These are phyloP conservation scores for Gorsachius goisagi DNA, from an alignment of 2,113 vertebrate species.

Conservation along the genomic window DNA sequence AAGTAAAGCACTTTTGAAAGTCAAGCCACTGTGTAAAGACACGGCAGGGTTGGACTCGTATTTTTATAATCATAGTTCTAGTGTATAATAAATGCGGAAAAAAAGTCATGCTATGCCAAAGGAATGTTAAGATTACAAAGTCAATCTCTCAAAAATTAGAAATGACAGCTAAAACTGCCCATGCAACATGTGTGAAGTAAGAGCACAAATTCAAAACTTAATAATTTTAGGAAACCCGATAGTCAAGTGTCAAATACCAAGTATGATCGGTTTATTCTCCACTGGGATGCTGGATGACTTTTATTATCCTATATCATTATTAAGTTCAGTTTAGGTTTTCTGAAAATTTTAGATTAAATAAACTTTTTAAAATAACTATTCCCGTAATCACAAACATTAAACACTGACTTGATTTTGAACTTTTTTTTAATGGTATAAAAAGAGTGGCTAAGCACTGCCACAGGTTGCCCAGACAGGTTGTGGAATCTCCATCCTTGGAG, in stretches of 20 bases:
- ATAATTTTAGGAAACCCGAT: background rate
- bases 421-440: background rate
- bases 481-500: background rate
- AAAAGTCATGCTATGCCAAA: background rate
- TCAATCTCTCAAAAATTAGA: background rate
- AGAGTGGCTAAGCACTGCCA: background rate
- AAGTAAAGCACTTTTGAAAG: background rate
- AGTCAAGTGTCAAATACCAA: background rate
- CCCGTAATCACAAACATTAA: background rate
- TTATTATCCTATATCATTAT: slow-evolving; percentile 1
- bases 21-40: background rate
- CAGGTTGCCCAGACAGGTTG: background rate
- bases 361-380: background rate
- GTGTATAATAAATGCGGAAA: background rate
- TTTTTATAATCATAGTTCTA: background rate
- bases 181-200: background rate
- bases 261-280: background rate
- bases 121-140: background rate
- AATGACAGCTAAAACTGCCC: background rate
- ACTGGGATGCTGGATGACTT: background rate
- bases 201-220: background rate
- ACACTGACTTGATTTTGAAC: background rate
- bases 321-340: slow-evolving; percentile 11
- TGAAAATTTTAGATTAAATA: background rate
- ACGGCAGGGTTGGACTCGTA: background rate